Base-by-base conservation (phyloP, 37 sponge, comb jelly and placozoan species). In the Ianthella basta region DNA sequence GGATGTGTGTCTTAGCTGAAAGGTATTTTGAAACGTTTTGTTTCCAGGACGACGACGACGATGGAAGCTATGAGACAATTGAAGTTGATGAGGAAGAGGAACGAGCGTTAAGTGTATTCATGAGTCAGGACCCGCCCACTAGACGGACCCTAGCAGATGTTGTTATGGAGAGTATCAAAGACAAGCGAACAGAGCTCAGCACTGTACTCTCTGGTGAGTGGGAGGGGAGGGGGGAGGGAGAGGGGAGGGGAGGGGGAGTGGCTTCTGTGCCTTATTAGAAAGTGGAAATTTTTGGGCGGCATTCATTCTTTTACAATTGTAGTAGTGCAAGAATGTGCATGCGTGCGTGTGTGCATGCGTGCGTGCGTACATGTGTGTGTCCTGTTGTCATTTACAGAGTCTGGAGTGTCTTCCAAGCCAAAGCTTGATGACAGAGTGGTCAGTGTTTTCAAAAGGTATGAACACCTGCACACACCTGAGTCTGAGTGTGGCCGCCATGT, bases 141-240 rank as follows among this genome's bases (percentile, higher is more conserved):
- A 80, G 94, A 20, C 80, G 74, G 69, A 97, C 98, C 24, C 74
- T 97, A 27, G 94, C 94, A 24, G 92, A 93, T 65, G 55, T 93
- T 18, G 89, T 97, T 33, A 88, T 89, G 89, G 96, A 95, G 53
- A 97, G 93, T 64, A 93, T 97, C 27, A 86, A 75, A 53, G 98
- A 97, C 25, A 95, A 95, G 59, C 63, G 93, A 64, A 95, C 94
- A 10, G 98, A 97, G 84, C 67, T 97, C 15, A 83, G 87, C 20
- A 72, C 92, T 0, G 83, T 81, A 2, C 61, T 86, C 78, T 85
- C 84, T 14, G 86, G 72, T 70, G 4, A 25, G 63, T 8, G 3
- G 50, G 8, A 8, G 50, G 8, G 8, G n/a, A n/a, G n/a, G n/a
- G n/a, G n/a, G n/a, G n/a, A n/a, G n/a, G n/a, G n/a, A n/a, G n/a